Conservation (phyloP, 2,113 vertebrate genomes). For the Muntiacus muntjak region DNA sequence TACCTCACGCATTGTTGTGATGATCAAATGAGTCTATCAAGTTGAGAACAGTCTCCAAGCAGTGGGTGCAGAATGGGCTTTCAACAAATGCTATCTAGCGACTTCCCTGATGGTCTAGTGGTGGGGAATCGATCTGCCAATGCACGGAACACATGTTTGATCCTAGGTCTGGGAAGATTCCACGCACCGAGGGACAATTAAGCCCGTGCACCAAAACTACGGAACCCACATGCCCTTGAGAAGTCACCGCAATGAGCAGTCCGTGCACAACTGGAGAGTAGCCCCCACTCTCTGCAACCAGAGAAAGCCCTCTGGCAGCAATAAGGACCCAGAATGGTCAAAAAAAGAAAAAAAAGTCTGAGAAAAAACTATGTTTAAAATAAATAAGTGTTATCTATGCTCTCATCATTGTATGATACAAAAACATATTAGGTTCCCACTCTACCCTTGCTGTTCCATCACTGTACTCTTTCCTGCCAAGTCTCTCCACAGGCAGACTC, state of each 20-base stretch:
- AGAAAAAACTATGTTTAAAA: background rate
- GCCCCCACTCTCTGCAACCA: background rate
- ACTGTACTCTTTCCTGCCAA: background rate
- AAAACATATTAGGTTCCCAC: accelerated
- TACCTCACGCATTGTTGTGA: accelerated
- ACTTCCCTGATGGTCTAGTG: background rate
- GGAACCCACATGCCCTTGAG: background rate
- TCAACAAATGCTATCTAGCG: background rate
- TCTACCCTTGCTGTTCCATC: too few species aligned
- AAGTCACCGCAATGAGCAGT: background rate
- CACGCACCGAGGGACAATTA: background rate
- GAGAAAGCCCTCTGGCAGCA: background rate
- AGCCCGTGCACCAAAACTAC: background rate
- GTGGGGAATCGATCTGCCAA: background rate
- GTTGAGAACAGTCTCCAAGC: background rate
- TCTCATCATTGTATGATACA: background rate
- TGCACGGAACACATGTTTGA: accelerated
- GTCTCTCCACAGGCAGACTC: background rate
- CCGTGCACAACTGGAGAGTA: background rate
- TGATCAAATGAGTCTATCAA: accelerated
- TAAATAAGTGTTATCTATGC: background rate
- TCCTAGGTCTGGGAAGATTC: background rate
- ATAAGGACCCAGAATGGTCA: background rate
- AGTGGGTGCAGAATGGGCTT: background rate
- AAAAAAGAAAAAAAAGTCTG: background rate